Conservation (phyloP, 2,888 invertebrate genomes). For the Xylocampa areola region DNA sequence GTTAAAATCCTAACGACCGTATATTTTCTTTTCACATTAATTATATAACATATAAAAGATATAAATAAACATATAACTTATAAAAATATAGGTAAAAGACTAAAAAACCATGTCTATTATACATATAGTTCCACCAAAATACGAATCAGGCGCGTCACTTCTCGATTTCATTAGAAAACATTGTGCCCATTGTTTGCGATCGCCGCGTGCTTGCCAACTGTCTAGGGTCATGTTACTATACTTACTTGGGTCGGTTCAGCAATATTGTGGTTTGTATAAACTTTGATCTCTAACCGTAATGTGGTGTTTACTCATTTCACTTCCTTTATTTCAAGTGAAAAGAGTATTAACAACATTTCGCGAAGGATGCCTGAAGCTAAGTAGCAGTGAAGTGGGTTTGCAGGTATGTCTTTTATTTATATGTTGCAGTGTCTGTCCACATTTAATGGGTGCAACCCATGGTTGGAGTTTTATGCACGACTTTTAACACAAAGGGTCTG, state of each 20-base stretch:
- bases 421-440: background rate
- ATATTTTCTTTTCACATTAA: no score
- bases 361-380: background rate
- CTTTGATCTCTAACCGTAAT: slow-evolving; percentile 42
- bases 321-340: slow-evolving; percentile 16
- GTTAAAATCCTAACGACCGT: no score
- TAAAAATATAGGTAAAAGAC: no score
- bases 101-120: no score
- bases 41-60: no score
- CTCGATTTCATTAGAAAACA: slow-evolving; percentile 76
- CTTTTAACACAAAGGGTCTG: background rate
- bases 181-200: slow-evolving; percentile 65
- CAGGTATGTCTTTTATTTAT: background rate
- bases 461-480: background rate
- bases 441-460: background rate
- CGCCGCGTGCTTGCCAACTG: slow-evolving; percentile 73
- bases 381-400: background rate
- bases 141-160: slow-evolving; percentile 59
- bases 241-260: slow-evolving; percentile 34
- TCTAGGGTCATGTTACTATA: slow-evolving; percentile 52
- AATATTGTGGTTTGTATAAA: slow-evolving; percentile 56
- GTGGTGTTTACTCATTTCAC: slow-evolving; percentile 24
- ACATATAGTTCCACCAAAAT: slow-evolving; percentile 9
- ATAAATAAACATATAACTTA: no score
- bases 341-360: background rate